Percentiles rank a stretch among this genome's conserved stretches.
These are phyloP conservation scores for Pollimyrus isidori DNA, from an alignment of 2,113 vertebrate genomes.

Conservation along the genomic window DNA sequence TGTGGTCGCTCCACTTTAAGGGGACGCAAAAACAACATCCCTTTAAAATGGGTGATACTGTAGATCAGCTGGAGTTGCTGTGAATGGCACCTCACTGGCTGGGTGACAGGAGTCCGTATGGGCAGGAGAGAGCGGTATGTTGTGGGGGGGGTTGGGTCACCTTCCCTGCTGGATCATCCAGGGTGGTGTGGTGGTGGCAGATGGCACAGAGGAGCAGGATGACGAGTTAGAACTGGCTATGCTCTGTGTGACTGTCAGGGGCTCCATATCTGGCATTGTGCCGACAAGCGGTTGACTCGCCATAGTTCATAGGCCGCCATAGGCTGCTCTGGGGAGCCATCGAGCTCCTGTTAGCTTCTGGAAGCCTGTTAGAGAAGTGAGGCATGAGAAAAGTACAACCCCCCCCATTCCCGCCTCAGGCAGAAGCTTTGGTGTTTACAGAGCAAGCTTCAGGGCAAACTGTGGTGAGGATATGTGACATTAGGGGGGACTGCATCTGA, in stretches of 20 bases:
- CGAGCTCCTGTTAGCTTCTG: not conserved
- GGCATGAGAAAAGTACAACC: not conserved
- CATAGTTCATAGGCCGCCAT: not conserved
- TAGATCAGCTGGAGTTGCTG: not conserved
- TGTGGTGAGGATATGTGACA: not conserved
- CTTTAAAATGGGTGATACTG: slow-evolving; percentile 6
- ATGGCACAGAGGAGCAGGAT: not conserved
- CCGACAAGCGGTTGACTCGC: not conserved
- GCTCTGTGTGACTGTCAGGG: not conserved
- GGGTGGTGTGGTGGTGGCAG: not conserved
- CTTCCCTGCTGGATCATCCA: not conserved
- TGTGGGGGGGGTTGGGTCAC: not conserved
- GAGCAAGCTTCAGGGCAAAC: not conserved
- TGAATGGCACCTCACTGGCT: not conserved
- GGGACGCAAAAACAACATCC: not conserved
- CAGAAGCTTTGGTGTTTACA: not conserved
- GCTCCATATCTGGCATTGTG: not conserved
- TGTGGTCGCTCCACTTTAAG: not conserved
- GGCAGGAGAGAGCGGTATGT: not conserved
- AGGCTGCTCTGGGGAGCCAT: not conserved
- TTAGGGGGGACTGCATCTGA: not conserved
- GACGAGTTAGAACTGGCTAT: not conserved
- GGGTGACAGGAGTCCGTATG: not conserved
- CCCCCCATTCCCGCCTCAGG: not conserved
- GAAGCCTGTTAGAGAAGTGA: not conserved